phyloP scores from a whole-genome alignment of 37 sponge, comb jelly and placozoan genomes.

The Mnemiopsis leidyi region DNA sequence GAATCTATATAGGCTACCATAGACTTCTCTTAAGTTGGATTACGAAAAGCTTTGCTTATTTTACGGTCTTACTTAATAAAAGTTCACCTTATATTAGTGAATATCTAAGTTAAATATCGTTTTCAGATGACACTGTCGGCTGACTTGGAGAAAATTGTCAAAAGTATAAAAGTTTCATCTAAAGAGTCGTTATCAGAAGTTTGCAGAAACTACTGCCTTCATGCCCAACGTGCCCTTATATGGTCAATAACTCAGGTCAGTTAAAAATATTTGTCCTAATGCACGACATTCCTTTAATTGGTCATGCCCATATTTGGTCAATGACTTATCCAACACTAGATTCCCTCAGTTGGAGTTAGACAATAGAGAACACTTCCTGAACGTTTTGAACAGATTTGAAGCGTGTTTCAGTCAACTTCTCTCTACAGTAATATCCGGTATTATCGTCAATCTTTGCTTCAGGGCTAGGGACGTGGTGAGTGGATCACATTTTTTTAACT shows the following conservation, averaged over 20 bases:
- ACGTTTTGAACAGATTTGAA: background rate
- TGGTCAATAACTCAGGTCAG: slow-evolving; percentile 2
- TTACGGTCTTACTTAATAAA: too few relatives aligned
- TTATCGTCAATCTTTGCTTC: background rate
- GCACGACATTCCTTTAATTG: too few relatives aligned
- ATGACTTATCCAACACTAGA: background rate
- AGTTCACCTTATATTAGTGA: background rate
- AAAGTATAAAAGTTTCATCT: background rate
- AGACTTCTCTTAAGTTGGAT: too few relatives aligned
- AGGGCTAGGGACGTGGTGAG: background rate
- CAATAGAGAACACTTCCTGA: background rate
- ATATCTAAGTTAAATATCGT: background rate
- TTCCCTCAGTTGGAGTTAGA: slow-evolving; percentile 9
- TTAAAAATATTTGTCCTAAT: too few relatives aligned
- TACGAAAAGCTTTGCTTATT: too few relatives aligned
- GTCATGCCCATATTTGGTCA: background rate
- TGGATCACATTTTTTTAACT: too few relatives aligned
- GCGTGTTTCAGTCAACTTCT: slow-evolving; percentile 37
- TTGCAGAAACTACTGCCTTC: background rate
- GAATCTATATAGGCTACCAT: too few relatives aligned
- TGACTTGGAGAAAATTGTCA: background rate
- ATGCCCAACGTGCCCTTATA: background rate
- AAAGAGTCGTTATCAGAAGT: background rate
- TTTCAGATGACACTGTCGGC: slow-evolving; percentile 4
- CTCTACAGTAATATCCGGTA: background rate